Evolutionary conservation across 2,113 vertebrate genomes (phyloP), one percentile per base, ranked within the genome.

Genomic region (Vimba vimba): DNA sequence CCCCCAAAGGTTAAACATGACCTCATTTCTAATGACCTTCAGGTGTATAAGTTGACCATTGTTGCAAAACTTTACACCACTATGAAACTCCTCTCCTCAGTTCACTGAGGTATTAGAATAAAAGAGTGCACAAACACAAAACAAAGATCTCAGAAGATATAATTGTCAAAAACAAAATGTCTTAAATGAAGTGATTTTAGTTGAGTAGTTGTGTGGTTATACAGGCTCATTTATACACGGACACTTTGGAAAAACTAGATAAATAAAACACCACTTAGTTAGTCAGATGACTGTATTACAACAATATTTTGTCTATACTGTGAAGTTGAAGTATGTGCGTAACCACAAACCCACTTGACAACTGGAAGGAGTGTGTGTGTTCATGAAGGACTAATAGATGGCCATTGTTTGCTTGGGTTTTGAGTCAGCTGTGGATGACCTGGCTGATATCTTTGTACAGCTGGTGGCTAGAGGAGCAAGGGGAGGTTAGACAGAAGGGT

Each of bases 381-480:
- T 17, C 30, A 66, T 68, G 69, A 84, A 83, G 19, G 76, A 33
- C 66, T 87, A 68, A 92, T 74, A 90, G 81, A 87, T 86, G 84
- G 36, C 75, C 86, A 88, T 92, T 94, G 93, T 94, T 92, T 88
- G 71, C 81, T 93, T n/a, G 92, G 45, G 93, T 90, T 77, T 91
- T 90, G 93, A 94, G 95, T 97, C 97, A 96, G 95, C 96, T 96
- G 96, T 92, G 93, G 92, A 92, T 94, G 93, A 82, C 91, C 94
- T 92, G 83, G 92, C 91, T 96, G 96, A 97, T 95, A 96, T 96
- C 94, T 96, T 93, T 88, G 95, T 94, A 91, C 97, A 98, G 96
- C 97, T 98, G 97, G 95, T 86, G 89, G 85, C 75, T 88, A 52
- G 89, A 84, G 84, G 86, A 50, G 11, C 23, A 85, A 52, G 85